A percentile compares a stretch with the other conserved stretches of the same genome.
These are phyloP conservation scores for Lathronympha strigana DNA, from an alignment of 2,888 invertebrate species.

Conservation along the genomic window DNA sequence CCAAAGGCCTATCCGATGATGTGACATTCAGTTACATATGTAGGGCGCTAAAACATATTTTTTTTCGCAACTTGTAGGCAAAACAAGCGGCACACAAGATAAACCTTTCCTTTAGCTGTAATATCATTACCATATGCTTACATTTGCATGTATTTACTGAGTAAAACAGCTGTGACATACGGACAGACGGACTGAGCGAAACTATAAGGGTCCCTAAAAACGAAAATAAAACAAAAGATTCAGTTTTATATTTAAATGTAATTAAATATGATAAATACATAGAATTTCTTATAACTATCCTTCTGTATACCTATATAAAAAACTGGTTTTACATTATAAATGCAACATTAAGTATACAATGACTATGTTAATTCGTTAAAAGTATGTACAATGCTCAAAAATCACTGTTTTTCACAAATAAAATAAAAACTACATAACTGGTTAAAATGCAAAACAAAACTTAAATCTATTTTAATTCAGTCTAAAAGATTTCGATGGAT, in stretches of 20 bases:
- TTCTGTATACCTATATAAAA: constrained; percentile 26
- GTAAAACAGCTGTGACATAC: too few species aligned
- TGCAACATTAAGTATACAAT: constrained; percentile 40
- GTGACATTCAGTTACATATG: too few species aligned
- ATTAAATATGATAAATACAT: constrained; percentile 32
- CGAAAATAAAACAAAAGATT: constrained; percentile 8
- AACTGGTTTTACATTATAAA: constrained; percentile 41
- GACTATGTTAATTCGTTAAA: constrained; percentile 42
- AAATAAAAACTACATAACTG: constrained; percentile 20
- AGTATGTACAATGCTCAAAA: constrained; percentile 32
- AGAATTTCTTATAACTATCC: constrained; percentile 23
- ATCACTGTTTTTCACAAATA: constrained; percentile 25
- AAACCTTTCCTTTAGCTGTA: too few species aligned
- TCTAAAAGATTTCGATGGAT: constrained; percentile 42
- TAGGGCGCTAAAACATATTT: too few species aligned
- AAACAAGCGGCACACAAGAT: too few species aligned
- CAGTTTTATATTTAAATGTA: constrained; percentile 32
- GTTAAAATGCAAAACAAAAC: constrained; percentile 23
- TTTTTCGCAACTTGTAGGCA: too few species aligned
- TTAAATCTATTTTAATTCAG: constrained; percentile 36
- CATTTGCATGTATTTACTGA: too few species aligned
- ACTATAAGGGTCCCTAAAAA: background rate
- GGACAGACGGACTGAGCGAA: too few species aligned
- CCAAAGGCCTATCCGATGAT: too few species aligned
- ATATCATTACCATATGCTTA: too few species aligned